Base-by-base conservation (phyloP, 2,113 vertebrate species). In the Pelvicachromis taeniatus region DNA sequence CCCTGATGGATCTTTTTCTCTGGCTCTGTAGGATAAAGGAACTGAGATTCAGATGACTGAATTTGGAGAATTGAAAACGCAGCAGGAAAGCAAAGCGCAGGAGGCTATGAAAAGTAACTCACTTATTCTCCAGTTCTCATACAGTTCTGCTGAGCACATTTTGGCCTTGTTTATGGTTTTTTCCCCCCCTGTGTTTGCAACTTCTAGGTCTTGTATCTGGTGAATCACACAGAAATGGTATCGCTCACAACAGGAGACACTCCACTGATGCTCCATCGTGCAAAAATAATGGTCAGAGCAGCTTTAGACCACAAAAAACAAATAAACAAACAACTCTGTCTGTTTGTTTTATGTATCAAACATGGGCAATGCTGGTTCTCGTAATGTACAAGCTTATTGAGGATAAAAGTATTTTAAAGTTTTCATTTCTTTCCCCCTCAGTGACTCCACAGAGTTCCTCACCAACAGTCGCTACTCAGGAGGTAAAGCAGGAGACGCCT, bases 401-500 rank as follows among this genome's bases (percentile, higher is more conserved):
- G 1, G 7, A 58, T 21, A 19, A 4, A 77, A 26, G 10, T 13
- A 31, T n/a, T 55, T 19, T 14, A 21, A 42, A 40, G 1, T 55
- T 55, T 9, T 2, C 2, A 7, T 59, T 1, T 82, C 7, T 29
- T 8, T 55, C 31, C 12, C 13, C n/a, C 12, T 14, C 48, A 9
- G 78, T 81, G 75, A 88, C 77, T 68, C 50, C 14, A 8, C 88
- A 14, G 59, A 79, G 14, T 4, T 38, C 63, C 11, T 21, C 33
- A 3, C 14, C 42, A 79, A 11, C 83, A 1, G 83, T 4, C 7
- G 14, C 26, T 56, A 70, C 86, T 23, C 91, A 84, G 61, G 84
- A 52, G 11, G 38, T n/a, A 7, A 90, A 89, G 80, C 92, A 95
- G 52, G 93, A 90, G 80, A 48, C 53, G 19, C 68, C 86, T 10